Percentiles rank a stretch among this genome's conserved stretches.
Conservation (phyloP, 2,113 vertebrate genomes). For the Larimichthys polyactis region DNA sequence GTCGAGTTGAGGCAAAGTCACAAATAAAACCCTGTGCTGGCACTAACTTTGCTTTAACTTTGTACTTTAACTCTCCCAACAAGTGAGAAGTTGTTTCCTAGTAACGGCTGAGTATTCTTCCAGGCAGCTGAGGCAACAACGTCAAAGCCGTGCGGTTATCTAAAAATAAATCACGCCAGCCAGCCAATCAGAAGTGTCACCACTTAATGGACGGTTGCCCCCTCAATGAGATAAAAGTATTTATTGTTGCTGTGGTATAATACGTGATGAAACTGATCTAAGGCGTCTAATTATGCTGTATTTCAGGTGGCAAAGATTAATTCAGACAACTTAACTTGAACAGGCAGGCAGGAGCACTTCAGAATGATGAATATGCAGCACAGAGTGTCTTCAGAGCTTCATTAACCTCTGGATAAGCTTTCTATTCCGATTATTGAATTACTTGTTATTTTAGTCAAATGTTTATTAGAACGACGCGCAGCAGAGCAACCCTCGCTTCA, state of each 20-base stretch:
- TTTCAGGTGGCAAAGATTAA: neutral
- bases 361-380: neutral
- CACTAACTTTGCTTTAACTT: neutral
- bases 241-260: neutral
- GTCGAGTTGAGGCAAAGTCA: too few relatives aligned
- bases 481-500: neutral
- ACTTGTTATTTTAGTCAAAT: neutral
- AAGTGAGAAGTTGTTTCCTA: constrained; percentile 33
- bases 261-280: neutral
- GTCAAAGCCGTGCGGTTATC: constrained; percentile 1
- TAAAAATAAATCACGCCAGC: constrained; percentile 3
- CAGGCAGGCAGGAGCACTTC: neutral
- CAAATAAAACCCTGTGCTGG: neutral
- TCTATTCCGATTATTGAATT: neutral
- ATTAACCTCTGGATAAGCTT: neutral
- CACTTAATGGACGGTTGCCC: neutral
- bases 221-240: neutral
- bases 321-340: neutral
- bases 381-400: neutral
- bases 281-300: neutral
- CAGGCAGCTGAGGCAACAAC: neutral
- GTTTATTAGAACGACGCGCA: neutral
- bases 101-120: constrained; percentile 16
- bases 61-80: neutral
- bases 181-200: neutral